Percentiles rank a stretch among this genome's conserved stretches.
Evolutionary conservation across 2,113 vertebrate species (phyloP).

Genomic region (Podarcis muralis): DNA sequence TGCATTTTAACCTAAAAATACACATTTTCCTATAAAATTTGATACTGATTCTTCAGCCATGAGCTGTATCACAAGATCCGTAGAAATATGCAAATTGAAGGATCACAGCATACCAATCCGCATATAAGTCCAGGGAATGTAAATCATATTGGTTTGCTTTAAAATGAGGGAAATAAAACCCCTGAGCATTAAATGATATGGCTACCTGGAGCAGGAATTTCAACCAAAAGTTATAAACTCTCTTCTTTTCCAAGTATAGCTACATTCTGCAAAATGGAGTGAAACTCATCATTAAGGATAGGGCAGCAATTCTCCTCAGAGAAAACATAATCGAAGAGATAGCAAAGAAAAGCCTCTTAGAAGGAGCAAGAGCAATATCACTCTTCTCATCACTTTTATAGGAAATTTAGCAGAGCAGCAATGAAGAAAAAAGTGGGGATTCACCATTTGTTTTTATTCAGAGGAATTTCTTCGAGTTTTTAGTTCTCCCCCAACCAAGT

Average conservation of each 20-base stretch:
- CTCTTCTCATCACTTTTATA: slow-evolving; percentile 25
- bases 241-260: not conserved
- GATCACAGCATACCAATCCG: no score
- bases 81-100: no score
- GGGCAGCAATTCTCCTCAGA: slow-evolving; percentile 1
- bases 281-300: not conserved
- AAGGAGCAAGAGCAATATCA: not conserved
- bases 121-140: no score
- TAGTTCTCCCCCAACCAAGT: not conserved
- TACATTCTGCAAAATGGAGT: slow-evolving; percentile 5
- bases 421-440: not conserved
- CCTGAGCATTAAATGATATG: not conserved
- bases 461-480: not conserved
- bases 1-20: no score
- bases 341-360: not conserved
- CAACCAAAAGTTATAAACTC: not conserved
- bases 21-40: no score
- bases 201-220: not conserved
- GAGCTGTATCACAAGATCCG: no score
- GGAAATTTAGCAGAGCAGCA: slow-evolving; percentile 1
- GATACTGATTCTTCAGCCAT: no score
- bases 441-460: not conserved
- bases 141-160: no score
- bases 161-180: no score
- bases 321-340: slow-evolving; percentile 3